Percentiles rank a stretch among this genome's conserved stretches.
phyloP scores from a whole-genome alignment of 2,113 vertebrate species.

The Cervus canadensis region DNA sequence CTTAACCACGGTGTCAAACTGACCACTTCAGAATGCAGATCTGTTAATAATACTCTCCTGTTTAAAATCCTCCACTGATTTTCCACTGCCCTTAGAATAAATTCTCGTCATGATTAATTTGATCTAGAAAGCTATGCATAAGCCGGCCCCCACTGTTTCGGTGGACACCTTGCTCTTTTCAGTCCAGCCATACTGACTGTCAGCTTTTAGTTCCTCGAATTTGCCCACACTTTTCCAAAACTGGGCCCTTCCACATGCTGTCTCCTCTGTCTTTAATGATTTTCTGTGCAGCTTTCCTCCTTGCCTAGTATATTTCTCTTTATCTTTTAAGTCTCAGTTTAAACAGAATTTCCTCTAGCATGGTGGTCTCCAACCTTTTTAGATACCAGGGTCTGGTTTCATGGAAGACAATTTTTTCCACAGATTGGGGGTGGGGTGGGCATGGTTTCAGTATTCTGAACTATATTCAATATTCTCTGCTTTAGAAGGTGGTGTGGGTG shows the following conservation, averaged over 20 bases:
- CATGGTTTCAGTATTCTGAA: not conserved
- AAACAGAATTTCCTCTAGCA: not conserved
- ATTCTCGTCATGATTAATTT: fast-evolving
- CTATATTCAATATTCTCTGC: not conserved
- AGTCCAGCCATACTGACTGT: not conserved
- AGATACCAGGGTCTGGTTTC: not conserved
- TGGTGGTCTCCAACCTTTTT: not conserved
- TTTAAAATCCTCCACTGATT: not conserved
- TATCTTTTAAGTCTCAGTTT: not conserved
- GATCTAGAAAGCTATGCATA: not conserved
- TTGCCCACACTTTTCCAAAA: not conserved
- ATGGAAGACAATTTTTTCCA: not conserved
- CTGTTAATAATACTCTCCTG: fast-evolving
- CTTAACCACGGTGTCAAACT: not conserved
- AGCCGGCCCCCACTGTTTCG: fast-evolving
- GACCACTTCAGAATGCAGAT: not conserved
- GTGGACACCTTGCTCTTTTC: not conserved
- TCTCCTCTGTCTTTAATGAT: not conserved
- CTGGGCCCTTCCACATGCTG: fast-evolving
- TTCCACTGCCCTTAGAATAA: not conserved
- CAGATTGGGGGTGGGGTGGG: not conserved
- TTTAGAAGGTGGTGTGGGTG: not conserved
- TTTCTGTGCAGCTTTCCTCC: not conserved
- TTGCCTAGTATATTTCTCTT: not conserved
- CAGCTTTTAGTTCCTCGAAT: not conserved